A percentile compares a stretch with the other conserved stretches of the same genome.
phyloP scores from a whole-genome alignment of 2,797 vertebrate species.

The Sebastes vulpes region DNA sequence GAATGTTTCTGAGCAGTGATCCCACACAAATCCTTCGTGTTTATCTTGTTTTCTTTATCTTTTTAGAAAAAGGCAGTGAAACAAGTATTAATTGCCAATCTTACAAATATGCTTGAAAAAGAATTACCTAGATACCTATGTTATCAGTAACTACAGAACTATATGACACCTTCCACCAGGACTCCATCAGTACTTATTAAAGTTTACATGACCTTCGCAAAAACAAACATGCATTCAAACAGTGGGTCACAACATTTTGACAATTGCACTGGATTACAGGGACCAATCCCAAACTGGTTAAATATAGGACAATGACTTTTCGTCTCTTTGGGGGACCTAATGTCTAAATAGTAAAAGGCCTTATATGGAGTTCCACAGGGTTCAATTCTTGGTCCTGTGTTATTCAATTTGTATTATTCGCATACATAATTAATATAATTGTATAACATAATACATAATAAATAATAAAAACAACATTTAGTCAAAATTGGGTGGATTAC shows the following conservation, averaged over 20 bases:
- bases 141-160: not conserved
- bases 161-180: not conserved
- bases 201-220: not conserved
- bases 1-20: conserved; percentile 10
- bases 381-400: not conserved
- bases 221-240: not conserved
- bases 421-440: no score
- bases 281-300: not conserved
- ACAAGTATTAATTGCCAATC: not conserved
- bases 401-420: not conserved
- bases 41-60: not conserved
- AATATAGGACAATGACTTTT: not conserved
- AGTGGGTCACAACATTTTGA: not conserved
- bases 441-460: not conserved
- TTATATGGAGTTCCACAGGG: not conserved
- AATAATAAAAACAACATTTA: not conserved
- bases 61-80: not conserved
- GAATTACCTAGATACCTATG: not conserved
- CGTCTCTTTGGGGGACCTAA: not conserved
- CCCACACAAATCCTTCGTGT: not conserved
- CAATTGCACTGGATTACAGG: not conserved
- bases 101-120: not conserved
- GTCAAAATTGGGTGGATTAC: not conserved
- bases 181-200: no score
- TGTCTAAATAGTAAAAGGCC: not conserved